A percentile compares a stretch with the other conserved stretches of the same genome.
These are phyloP conservation scores for Characodon lateralis DNA, from an alignment of 2,797 vertebrate genomes.

Conservation along the genomic window DNA sequence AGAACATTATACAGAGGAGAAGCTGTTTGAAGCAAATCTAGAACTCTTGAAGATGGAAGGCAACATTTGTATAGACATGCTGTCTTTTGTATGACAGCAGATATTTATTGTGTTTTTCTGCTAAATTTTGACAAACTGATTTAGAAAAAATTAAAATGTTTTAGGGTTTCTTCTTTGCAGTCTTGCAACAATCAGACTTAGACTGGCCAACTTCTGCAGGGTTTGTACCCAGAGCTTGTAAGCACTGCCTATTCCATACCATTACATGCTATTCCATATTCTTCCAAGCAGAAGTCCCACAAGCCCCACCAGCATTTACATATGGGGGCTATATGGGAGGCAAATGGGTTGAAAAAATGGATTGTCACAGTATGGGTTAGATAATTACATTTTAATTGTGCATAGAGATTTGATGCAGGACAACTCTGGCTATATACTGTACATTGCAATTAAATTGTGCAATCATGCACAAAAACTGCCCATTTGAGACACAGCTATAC, in stretches of 20 bases:
- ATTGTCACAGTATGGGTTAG: too few species aligned
- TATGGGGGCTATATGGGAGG: not conserved
- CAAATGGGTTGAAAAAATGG: not conserved
- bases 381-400: too few species aligned
- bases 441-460: too few species aligned
- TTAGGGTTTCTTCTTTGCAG: not conserved
- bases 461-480: too few species aligned
- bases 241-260: not conserved
- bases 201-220: not conserved
- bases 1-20: not conserved
- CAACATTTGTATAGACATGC: too few species aligned
- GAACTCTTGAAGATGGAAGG: not conserved
- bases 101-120: not conserved
- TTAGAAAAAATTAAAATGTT: not conserved
- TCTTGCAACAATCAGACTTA: not conserved
- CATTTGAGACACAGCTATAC: too few species aligned
- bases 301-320: not conserved
- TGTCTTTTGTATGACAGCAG: not conserved
- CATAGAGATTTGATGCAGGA: too few species aligned
- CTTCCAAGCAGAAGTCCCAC: not conserved
- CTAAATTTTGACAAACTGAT: not conserved
- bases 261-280: not conserved
- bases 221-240: not conserved
- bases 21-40: constrained; percentile 5
- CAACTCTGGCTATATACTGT: too few species aligned